Conservation (phyloP, 2,888 invertebrate species). For the Philhelius pedissequus region DNA sequence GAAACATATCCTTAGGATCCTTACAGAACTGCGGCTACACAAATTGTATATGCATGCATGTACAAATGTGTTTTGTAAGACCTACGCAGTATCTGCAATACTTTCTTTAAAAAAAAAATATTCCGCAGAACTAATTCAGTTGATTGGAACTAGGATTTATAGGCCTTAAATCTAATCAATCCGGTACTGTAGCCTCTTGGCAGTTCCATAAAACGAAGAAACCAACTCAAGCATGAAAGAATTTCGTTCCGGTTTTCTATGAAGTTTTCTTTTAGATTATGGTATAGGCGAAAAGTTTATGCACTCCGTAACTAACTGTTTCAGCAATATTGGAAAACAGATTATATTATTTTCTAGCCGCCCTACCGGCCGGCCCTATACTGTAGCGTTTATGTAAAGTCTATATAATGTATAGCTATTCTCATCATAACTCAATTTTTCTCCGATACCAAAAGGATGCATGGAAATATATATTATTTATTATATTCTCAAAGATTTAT, state of each 20-base stretch:
- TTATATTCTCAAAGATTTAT: constrained; percentile 11
- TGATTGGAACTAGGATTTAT: neutral
- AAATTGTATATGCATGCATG: too few relatives aligned
- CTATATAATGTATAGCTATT: neutral
- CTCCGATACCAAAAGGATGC: constrained; percentile 36
- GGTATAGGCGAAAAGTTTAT: constrained; percentile 35
- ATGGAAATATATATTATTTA: constrained; percentile 22
- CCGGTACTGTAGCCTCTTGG: neutral
- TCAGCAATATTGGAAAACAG: constrained; percentile 15
- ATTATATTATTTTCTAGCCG: constrained; percentile 14
- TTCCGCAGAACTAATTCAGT: too few relatives aligned
- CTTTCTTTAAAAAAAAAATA: too few relatives aligned
- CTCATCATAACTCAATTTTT: constrained; percentile 32
- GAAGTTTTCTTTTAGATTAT: constrained; percentile 18
- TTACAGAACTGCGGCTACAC: too few relatives aligned
- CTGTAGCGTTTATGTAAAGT: neutral
- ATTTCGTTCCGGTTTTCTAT: neutral
- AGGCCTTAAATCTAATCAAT: neutral
- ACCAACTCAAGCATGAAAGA: neutral
- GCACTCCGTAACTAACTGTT: constrained; percentile 21
- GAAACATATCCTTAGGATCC: too few relatives aligned
- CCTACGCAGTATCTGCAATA: too few relatives aligned
- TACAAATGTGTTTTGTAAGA: too few relatives aligned
- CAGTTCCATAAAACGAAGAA: neutral
- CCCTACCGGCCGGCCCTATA: too few relatives aligned